Conservation (phyloP, 2,113 vertebrate genomes). For the Baryphthengus martii region DNA sequence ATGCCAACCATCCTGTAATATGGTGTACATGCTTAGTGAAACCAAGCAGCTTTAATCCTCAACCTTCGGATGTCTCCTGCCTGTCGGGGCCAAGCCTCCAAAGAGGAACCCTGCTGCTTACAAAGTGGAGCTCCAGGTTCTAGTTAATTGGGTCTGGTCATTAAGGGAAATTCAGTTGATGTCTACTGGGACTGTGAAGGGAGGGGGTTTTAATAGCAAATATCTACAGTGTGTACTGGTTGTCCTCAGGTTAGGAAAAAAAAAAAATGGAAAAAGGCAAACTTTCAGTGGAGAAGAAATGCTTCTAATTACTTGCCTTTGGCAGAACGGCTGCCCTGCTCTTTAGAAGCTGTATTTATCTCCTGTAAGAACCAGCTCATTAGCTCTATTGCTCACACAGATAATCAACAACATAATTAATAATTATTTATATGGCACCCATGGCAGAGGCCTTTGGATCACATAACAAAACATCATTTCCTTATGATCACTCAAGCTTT, state of each 20-base stretch:
- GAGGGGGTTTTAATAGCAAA: conserved; percentile 51
- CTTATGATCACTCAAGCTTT: conserved; percentile 7
- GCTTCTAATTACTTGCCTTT: conserved; percentile 57
- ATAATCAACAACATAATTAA: conserved; percentile 63
- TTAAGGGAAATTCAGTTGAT: conserved; percentile 51
- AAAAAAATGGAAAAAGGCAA: neutral
- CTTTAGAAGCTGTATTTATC: conserved; percentile 55
- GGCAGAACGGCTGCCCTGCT: conserved; percentile 53
- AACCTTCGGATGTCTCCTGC: conserved; percentile 51
- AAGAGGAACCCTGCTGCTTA: conserved; percentile 47
- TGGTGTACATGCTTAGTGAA: neutral
- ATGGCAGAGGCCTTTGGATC: conserved; percentile 25
- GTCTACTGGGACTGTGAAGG: conserved; percentile 23
- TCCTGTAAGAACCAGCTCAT: conserved; percentile 50
- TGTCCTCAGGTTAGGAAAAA: conserved; percentile 19
- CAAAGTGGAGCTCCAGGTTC: conserved; percentile 49
- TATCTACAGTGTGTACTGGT: conserved; percentile 33
- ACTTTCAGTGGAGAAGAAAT: conserved; percentile 45
- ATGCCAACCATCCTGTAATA: conserved; percentile 56
- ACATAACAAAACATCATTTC: conserved; percentile 6
- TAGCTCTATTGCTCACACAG: conserved; percentile 58
- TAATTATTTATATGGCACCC: conserved; percentile 59
- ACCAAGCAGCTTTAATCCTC: conserved; percentile 64
- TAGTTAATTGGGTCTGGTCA: conserved; percentile 56
- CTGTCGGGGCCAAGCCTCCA: neutral